A percentile compares a stretch with the other conserved stretches of the same genome.
phyloP scores from a whole-genome alignment of 1,140 invertebrate species.

The Cyphomyrmex costatus region DNA sequence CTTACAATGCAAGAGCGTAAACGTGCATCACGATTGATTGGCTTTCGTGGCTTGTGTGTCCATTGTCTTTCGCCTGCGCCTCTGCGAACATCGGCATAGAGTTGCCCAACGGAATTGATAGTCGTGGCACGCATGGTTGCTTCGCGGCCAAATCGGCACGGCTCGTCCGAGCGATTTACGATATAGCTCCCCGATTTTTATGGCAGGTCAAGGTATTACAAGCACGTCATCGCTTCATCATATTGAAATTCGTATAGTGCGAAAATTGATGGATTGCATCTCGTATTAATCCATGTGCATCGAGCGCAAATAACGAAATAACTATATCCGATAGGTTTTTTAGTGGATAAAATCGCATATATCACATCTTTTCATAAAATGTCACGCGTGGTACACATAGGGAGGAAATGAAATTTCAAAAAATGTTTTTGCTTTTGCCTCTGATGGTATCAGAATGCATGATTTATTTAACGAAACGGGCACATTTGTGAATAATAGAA shows the following conservation, averaged over 20 bases:
- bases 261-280: constrained; percentile 14
- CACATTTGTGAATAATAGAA: constrained; percentile 40
- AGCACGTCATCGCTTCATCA: constrained; percentile 8
- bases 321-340: background rate
- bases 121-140: constrained; percentile 73
- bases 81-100: constrained; percentile 75
- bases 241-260: background rate
- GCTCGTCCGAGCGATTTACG: constrained; percentile 66
- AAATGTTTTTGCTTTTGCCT: constrained; percentile 16
- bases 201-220: constrained; percentile 70
- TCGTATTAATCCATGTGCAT: background rate
- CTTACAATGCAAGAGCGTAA: constrained; percentile 72
- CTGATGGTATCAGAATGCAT: constrained; percentile 27
- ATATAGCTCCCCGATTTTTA: constrained; percentile 61
- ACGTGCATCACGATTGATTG: constrained; percentile 62
- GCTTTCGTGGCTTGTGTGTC: constrained; percentile 39
- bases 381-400: background rate
- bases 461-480: constrained; percentile 54
- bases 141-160: constrained; percentile 64
- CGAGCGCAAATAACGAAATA: background rate
- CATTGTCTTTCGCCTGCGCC: constrained; percentile 73
- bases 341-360: background rate
- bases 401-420: background rate
- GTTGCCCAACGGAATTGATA: constrained; percentile 76
- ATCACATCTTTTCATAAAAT: background rate